Percentiles rank a stretch among this genome's conserved stretches.
Evolutionary conservation across 2,113 vertebrate genomes (phyloP).

Genomic region (Numida meleagris): DNA sequence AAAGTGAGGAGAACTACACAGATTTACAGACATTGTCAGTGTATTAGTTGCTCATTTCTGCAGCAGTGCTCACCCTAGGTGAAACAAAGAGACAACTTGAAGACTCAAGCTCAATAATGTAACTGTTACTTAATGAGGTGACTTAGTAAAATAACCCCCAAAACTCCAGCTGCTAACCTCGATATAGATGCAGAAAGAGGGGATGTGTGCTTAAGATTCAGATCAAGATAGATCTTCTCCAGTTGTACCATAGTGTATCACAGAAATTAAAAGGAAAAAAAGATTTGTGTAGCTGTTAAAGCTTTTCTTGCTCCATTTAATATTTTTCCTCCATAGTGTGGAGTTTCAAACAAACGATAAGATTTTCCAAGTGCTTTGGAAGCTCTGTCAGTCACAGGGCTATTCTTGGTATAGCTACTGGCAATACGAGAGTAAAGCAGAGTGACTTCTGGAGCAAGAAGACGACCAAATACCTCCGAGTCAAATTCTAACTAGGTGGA

Average conservation of each 20-base stretch:
- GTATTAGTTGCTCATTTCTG: not conserved
- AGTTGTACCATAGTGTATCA: not conserved
- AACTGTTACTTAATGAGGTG: not conserved
- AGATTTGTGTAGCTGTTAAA: not conserved
- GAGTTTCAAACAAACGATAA: not conserved
- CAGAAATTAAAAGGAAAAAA: not conserved
- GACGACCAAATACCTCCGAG: not conserved
- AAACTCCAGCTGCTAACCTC: not conserved
- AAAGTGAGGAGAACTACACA: not conserved
- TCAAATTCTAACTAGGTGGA: not conserved
- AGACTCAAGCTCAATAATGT: not conserved
- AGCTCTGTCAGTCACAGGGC: not conserved
- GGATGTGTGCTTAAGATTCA: not conserved
- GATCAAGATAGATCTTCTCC: not conserved
- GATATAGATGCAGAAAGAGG: not conserved
- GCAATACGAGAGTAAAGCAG: constrained; percentile 5
- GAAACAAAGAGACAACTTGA: not conserved
- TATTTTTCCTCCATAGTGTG: not conserved
- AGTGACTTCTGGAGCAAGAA: constrained; percentile 24
- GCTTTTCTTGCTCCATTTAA: not conserved
- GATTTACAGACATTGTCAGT: not conserved
- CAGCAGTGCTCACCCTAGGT: not conserved
- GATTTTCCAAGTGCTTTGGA: constrained; percentile 12
- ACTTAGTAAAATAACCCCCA: not conserved
- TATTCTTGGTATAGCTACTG: constrained; percentile 22